Percentiles rank a stretch among this genome's conserved stretches.
Evolutionary conservation across 2,888 invertebrate species (phyloP).

Genomic region (Dryadula phaetusa): DNA sequence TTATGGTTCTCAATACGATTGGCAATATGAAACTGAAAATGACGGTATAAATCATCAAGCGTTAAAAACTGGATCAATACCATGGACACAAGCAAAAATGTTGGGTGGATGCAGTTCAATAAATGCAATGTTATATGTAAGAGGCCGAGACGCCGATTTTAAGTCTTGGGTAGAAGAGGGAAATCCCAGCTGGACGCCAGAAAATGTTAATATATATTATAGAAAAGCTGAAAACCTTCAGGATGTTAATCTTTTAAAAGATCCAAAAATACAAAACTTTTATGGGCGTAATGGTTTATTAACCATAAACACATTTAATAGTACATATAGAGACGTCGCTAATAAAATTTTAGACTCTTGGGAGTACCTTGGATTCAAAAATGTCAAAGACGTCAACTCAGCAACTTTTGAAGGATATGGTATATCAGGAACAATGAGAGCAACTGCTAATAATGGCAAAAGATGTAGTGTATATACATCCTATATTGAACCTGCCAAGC

Average conservation of each 20-base stretch:
- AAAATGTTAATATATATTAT: slow-evolving; percentile 75
- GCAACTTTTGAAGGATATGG: slow-evolving; percentile 65
- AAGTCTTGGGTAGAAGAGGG: slow-evolving; percentile 80
- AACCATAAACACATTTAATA: slow-evolving; percentile 71
- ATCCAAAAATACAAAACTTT: slow-evolving; percentile 50
- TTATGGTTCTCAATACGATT: slow-evolving; percentile 85
- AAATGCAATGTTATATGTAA: slow-evolving; percentile 84
- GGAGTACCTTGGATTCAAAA: slow-evolving; percentile 70
- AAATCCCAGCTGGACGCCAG: slow-evolving; percentile 82
- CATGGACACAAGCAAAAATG: slow-evolving; percentile 86
- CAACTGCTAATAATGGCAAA: slow-evolving; percentile 72
- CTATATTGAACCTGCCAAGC: slow-evolving; percentile 58
- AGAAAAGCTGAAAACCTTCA: slow-evolving; percentile 81
- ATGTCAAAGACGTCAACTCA: slow-evolving; percentile 68
- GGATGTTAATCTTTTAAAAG: slow-evolving; percentile 50
- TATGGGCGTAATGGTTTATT: slow-evolving; percentile 77
- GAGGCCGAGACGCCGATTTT: slow-evolving; percentile 79
- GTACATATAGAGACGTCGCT: slow-evolving; percentile 61
- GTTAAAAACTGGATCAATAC: slow-evolving; percentile 61
- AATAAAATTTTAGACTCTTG: slow-evolving; percentile 64
- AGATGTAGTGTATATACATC: slow-evolving; percentile 77
- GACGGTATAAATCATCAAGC: slow-evolving; percentile 88
- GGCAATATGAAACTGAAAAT: slow-evolving; percentile 92
- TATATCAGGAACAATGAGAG: slow-evolving; percentile 69
- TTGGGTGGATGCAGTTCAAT: slow-evolving; percentile 84